phyloP scores from a whole-genome alignment of 2,113 vertebrate species.

The Stercorarius parasiticus region DNA sequence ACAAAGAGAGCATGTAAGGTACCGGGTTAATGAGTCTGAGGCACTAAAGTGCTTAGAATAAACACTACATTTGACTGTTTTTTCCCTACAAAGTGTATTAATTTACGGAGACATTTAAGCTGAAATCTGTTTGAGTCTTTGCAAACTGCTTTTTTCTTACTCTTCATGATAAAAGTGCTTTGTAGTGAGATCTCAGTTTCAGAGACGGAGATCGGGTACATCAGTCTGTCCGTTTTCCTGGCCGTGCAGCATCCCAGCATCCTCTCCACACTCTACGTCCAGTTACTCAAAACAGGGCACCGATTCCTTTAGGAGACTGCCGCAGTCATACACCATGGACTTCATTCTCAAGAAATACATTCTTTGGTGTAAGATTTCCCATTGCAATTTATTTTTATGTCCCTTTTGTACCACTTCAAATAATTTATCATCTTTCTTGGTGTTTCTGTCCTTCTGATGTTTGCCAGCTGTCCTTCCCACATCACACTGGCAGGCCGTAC shows the following conservation, averaged over 20 bases:
- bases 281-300: neutral
- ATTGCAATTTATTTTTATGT: neutral
- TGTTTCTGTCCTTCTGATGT: neutral
- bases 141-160: neutral
- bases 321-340: neutral
- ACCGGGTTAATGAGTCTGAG: conserved; percentile 37
- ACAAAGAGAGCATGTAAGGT: conserved; percentile 42
- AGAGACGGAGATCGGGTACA: neutral
- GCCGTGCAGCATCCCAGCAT: neutral
- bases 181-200: neutral
- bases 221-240: neutral
- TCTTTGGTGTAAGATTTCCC: neutral
- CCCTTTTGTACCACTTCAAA: neutral
- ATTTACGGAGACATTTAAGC: neutral
- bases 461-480: neutral
- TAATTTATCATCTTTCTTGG: neutral
- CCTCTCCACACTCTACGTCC: fast-evolving
- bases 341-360: neutral
- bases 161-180: neutral
- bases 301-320: neutral
- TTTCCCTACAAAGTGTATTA: neutral
- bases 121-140: neutral
- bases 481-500: neutral
- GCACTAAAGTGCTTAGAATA: conserved; percentile 29
- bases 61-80: neutral